These are phyloP conservation scores for Helobdella robusta DNA, from an alignment of 2,888 invertebrate genomes.

Conservation along the genomic window DNA sequence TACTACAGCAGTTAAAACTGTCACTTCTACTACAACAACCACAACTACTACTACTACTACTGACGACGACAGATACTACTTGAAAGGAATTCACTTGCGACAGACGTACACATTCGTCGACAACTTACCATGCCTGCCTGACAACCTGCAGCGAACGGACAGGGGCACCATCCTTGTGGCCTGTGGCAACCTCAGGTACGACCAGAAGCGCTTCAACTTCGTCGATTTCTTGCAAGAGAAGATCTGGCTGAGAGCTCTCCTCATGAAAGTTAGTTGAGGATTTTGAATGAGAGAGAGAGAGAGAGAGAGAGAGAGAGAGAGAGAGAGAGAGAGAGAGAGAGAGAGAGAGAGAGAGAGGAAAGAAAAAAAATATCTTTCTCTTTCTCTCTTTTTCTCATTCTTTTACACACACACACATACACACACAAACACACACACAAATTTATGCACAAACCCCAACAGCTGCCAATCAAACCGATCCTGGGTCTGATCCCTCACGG, in stretches of 20 bases:
- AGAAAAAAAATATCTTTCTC: too few species aligned
- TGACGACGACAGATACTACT: constrained; percentile 60
- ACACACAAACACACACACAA: too few species aligned
- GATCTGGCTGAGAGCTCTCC: constrained; percentile 27
- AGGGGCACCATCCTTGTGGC: constrained; percentile 50
- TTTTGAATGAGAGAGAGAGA: background rate
- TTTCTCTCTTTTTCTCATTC: too few species aligned
- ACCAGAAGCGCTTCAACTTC: constrained; percentile 17
- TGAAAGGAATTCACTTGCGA: constrained; percentile 74
- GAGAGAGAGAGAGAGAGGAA: background rate
- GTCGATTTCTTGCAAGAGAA: constrained; percentile 27
- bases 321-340: background rate
- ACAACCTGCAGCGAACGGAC: constrained; percentile 56
- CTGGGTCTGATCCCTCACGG: background rate
- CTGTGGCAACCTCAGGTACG: constrained; percentile 36
- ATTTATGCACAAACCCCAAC: background rate
- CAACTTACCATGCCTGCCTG: constrained; percentile 59
- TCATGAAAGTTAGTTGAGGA: constrained; percentile 27
- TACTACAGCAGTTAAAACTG: background rate
- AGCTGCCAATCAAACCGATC: constrained; percentile 1
- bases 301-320: background rate
- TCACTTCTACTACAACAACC: background rate
- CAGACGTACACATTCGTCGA: constrained; percentile 68
- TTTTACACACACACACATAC: too few species aligned
- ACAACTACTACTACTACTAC: background rate